Evolutionary conservation across 2,888 invertebrate genomes (phyloP).

Genomic region (Mythimna albipuncta): DNA sequence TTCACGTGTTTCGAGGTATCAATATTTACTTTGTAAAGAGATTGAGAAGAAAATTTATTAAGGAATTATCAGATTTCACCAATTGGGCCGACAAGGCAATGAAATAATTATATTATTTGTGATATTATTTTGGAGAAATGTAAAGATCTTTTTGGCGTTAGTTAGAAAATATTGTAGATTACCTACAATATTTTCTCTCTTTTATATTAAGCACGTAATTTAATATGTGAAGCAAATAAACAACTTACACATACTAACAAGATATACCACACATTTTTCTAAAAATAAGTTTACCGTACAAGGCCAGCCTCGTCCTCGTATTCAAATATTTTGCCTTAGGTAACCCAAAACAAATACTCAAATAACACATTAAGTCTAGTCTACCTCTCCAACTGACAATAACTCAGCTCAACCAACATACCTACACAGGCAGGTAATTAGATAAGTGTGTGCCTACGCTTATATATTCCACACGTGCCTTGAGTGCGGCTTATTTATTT

Average conservation of each 20-base stretch:
- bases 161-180: too few relatives aligned
- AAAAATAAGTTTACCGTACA: too few relatives aligned
- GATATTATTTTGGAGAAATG: slow-evolving; percentile 6
- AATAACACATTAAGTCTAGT: background rate
- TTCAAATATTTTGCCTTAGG: background rate
- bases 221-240: background rate
- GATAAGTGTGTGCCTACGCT: slow-evolving; percentile 72
- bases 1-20: slow-evolving; percentile 69
- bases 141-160: background rate
- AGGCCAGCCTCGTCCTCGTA: too few relatives aligned
- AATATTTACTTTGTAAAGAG: slow-evolving; percentile 61
- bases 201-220: background rate
- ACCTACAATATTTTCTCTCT: background rate
- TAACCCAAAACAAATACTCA: slow-evolving; percentile 10
- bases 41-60: slow-evolving; percentile 20
- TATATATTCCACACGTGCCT: slow-evolving; percentile 82
- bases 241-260: background rate
- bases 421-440: slow-evolving; percentile 69
- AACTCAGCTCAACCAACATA: slow-evolving; percentile 47
- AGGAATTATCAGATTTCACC: slow-evolving; percentile 38
- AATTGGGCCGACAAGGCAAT: slow-evolving; percentile 17
- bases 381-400: slow-evolving; percentile 15
- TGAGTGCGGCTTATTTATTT: slow-evolving; percentile 86
- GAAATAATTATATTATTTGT: background rate
- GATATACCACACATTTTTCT: background rate